Evolutionary conservation across 92 coral and sea anemone species (phyloP).

Genomic region (Porites cylindrica): DNA sequence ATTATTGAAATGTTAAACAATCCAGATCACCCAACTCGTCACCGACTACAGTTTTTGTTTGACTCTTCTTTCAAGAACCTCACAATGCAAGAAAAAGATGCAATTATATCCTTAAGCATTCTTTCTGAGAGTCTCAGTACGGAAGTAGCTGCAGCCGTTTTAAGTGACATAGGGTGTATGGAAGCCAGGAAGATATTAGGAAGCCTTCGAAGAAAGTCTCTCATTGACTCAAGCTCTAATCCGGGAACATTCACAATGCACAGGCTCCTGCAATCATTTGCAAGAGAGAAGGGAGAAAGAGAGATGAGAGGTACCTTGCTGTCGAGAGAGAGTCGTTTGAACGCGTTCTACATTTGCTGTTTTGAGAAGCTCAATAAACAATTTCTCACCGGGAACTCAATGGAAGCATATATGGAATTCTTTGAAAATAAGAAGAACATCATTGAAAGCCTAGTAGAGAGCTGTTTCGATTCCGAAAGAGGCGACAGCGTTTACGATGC

Average conservation of each 20-base stretch:
- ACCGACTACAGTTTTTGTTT: neutral
- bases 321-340: neutral
- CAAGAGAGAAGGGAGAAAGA: neutral
- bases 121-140: neutral
- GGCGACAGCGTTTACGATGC: neutral
- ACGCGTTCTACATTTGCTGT: neutral
- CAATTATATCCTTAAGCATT: neutral
- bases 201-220: neutral
- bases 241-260: neutral
- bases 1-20: neutral
- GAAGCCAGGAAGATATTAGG: neutral
- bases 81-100: neutral
- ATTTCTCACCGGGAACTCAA: neutral
- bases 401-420: neutral
- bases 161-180: neutral
- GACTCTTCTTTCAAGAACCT: neutral
- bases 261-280: neutral
- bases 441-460: neutral
- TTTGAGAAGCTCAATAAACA: neutral
- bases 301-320: neutral
- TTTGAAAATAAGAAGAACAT: neutral
- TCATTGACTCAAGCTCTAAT: neutral
- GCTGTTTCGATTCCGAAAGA: neutral
- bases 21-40: neutral
- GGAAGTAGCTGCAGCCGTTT: neutral